phyloP scores from a whole-genome alignment of 2,797 vertebrate genomes.

The Enteromius mattozi region DNA sequence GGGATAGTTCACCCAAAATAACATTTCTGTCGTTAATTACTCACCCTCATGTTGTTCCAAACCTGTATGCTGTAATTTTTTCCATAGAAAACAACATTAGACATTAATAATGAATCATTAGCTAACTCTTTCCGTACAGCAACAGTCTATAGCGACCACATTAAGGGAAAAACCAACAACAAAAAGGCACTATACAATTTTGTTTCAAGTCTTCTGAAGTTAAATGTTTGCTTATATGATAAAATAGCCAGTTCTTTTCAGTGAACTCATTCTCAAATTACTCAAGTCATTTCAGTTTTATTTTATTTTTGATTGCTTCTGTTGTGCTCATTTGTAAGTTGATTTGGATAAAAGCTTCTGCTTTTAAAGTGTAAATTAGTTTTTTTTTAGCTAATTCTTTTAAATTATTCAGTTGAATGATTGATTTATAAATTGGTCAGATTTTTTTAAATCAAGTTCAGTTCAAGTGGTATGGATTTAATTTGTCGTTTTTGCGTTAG shows the following conservation, averaged over 20 bases:
- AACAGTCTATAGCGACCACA: background rate
- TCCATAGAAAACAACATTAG: background rate
- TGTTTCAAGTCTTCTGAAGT: background rate
- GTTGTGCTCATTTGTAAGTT: background rate
- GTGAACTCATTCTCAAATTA: background rate
- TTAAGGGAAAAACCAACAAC: background rate
- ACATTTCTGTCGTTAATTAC: background rate
- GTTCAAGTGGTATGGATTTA: background rate
- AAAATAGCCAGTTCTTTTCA: background rate
- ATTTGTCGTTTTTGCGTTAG: background rate
- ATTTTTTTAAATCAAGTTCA: background rate
- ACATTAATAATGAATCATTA: background rate
- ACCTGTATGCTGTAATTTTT: background rate
- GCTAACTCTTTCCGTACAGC: background rate
- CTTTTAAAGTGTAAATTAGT: background rate
- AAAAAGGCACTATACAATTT: background rate
- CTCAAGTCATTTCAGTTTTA: background rate
- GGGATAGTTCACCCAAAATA: slow-evolving; percentile 7
- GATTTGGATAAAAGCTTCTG: background rate
- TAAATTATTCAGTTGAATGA: background rate
- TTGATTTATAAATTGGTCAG: background rate
- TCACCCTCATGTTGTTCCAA: slow-evolving; percentile 34
- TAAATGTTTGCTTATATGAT: background rate
- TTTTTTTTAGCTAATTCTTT: background rate
- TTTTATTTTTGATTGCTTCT: background rate